phyloP scores from a whole-genome alignment of 1,140 invertebrate genomes.

The Idris sp. region DNA sequence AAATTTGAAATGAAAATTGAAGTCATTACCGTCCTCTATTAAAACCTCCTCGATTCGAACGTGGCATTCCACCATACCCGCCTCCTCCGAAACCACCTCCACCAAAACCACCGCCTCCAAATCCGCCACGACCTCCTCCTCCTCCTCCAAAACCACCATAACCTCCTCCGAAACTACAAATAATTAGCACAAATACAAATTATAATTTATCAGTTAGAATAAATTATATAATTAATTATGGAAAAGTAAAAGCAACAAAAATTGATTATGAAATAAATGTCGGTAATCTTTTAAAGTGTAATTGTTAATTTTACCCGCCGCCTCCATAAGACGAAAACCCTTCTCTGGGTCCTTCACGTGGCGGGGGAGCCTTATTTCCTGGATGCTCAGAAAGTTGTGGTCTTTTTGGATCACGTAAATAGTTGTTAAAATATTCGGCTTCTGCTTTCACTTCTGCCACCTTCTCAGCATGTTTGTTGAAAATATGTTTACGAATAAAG shows the following conservation, averaged over 20 bases:
- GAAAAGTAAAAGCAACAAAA: no score
- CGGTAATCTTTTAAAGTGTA: no score
- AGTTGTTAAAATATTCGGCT: slow-evolving; percentile 99
- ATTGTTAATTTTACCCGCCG: no score
- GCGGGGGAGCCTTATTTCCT: slow-evolving; percentile 79
- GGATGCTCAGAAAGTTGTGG: slow-evolving; percentile 95
- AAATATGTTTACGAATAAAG: slow-evolving; percentile 99
- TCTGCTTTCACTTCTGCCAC: slow-evolving; percentile 98
- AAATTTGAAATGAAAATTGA: slow-evolving; percentile 7
- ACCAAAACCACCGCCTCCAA: slow-evolving; percentile 48
- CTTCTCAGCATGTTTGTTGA: slow-evolving; percentile 98
- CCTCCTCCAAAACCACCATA: slow-evolving; percentile 76
- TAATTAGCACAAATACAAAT: no score
- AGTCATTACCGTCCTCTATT: slow-evolving; percentile 77
- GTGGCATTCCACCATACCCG: slow-evolving; percentile 69
- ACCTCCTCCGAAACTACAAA: no score
- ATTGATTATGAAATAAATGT: no score
- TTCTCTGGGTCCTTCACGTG: slow-evolving; percentile 72
- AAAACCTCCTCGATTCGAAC: slow-evolving; percentile 75
- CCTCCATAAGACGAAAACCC: slow-evolving; percentile 76
- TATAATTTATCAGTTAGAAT: no score
- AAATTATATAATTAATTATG: no score
- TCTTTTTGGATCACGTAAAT: slow-evolving; percentile 95
- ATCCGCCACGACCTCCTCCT: slow-evolving; percentile 50
- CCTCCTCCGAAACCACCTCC: slow-evolving; percentile 64